phyloP scores from a whole-genome alignment of 2,888 invertebrate genomes.

The Tetanocera ferruginea region DNA sequence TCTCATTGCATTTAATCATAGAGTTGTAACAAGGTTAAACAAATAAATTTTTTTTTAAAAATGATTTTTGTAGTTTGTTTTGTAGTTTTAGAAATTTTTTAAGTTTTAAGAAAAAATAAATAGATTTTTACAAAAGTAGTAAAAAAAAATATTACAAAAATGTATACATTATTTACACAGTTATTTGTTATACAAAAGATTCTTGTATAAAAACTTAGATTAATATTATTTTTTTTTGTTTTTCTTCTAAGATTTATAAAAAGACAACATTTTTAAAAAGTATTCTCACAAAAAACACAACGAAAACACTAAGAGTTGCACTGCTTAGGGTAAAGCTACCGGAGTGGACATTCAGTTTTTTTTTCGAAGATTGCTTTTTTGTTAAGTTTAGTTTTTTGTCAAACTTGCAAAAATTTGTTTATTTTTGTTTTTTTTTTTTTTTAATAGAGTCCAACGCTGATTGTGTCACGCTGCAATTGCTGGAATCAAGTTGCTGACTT shows the following conservation, averaged over 20 bases:
- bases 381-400: neutral
- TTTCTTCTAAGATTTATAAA: neutral
- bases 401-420: neutral
- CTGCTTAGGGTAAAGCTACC: neutral
- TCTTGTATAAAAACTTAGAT: no score
- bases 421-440: neutral
- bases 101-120: no score
- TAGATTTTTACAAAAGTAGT: no score
- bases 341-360: neutral
- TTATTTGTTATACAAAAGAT: no score
- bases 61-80: no score
- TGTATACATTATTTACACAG: no score
- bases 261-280: no score
- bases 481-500: conserved; percentile 71
- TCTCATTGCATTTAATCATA: no score
- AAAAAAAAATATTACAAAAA: no score
- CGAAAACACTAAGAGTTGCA: neutral
- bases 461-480: conserved; percentile 66
- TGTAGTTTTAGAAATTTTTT: no score
- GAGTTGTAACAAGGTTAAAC: no score
- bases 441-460: conserved; percentile 43
- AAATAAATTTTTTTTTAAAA: no score
- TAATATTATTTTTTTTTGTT: neutral
- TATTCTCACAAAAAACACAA: neutral
- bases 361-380: neutral